Base-by-base conservation (phyloP, 2,888 invertebrate genomes). In the Pterobdella sp. region DNA sequence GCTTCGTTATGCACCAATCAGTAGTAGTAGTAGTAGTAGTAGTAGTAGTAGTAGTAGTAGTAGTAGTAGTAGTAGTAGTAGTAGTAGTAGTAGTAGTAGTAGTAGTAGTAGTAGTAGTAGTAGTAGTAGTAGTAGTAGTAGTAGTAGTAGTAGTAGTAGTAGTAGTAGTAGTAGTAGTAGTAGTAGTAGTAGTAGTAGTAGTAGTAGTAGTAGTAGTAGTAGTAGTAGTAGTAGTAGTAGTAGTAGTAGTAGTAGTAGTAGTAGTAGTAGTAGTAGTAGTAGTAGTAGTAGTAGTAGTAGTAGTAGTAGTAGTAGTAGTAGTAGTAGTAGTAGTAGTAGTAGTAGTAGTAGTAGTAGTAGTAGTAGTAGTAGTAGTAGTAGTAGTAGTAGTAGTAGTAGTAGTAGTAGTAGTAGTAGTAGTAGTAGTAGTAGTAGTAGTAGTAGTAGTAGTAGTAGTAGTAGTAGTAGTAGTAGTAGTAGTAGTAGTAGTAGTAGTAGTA, bases 81-180 rank as follows among this genome's bases (percentile, higher is more conserved):
- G 42, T 42, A 18, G 42, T 42, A 18, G 18, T 42, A 18, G 18
- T 42, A 18, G 42, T 42, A 18, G 42, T 42, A 18, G 7, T 42
- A 18, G 42, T 18, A 18, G 42, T 42, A 18, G 42, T 42, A 18
- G 42, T 18, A 14, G 18, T 42, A 18, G 42, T 42, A 42, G 42
- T 14, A 42, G 7, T n/a, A 42, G 42, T 42, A 42, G 42, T 42
- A 42, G 42, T 42, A 42, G 42, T 42, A 42, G 42, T 42, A 42
- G 42, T 42, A 42, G 42, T 42, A 42, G 42, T 42, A 42, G 42
- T 42, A 42, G 42, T 42, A 42, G 42, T 42, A 42, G 42, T 42
- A 42, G 42, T 42, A 42, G 18, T 42, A 42, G 18, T 42, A 42
- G 7, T 42, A 14, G 18, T 42, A 42, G 10, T 18, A 42, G 18